A percentile compares a stretch with the other conserved stretches of the same genome.
These are phyloP conservation scores for Archocentrus centrarchus DNA, from an alignment of 2,113 vertebrate genomes.

Conservation along the genomic window DNA sequence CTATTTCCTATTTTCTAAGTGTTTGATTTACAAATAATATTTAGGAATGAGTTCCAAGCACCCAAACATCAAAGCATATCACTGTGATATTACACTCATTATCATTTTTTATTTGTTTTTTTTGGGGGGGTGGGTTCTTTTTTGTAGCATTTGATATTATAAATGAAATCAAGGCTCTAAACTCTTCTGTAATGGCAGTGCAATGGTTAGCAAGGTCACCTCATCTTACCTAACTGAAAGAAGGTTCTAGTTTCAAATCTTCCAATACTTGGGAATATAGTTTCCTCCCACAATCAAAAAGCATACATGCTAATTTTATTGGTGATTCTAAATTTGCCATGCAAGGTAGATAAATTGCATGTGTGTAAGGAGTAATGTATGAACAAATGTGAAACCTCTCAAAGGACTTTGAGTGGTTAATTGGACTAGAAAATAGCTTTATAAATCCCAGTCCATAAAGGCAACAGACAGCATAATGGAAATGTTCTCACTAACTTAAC, in stretches of 20 bases:
- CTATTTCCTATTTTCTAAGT: not conserved
- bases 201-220: not conserved
- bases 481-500: not conserved
- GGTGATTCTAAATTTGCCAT: not conserved
- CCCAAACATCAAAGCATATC: not conserved
- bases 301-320: not conserved
- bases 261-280: not conserved
- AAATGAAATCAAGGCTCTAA: not conserved
- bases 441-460: too few species aligned
- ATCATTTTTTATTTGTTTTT: too few species aligned
- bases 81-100: conserved; percentile 24
- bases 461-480: not conserved
- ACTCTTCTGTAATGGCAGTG: not conserved
- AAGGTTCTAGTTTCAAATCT: not conserved
- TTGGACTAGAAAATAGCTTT: not conserved
- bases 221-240: too few species aligned
- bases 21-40: not conserved
- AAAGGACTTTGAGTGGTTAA: not conserved
- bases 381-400: not conserved
- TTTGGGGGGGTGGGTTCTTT: too few species aligned
- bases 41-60: too few species aligned
- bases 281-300: not conserved
- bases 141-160: too few species aligned
- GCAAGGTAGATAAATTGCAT: not conserved
- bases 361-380: not conserved